These are phyloP conservation scores for Apodemia duryi DNA, from an alignment of 2,888 invertebrate species.

Conservation along the genomic window DNA sequence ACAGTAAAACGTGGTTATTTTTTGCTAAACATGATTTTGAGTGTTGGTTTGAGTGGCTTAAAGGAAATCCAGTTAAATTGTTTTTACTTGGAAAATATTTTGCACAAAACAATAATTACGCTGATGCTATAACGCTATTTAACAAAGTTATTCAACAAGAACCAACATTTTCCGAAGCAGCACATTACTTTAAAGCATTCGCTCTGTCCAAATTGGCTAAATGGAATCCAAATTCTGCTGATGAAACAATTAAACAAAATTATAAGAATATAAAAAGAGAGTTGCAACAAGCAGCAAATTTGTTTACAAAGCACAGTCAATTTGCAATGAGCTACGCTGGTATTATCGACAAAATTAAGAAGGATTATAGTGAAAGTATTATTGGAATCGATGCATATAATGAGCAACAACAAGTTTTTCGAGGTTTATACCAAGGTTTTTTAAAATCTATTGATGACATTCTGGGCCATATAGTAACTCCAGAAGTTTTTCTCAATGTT, in stretches of 20 bases:
- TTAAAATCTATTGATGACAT: constrained; percentile 18
- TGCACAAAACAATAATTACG: constrained; percentile 5
- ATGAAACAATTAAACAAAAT: background rate
- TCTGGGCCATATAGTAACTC: constrained; percentile 8
- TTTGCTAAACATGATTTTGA: background rate
- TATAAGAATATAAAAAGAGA: constrained; percentile 13
- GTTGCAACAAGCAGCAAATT: constrained; percentile 13
- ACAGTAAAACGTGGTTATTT: background rate
- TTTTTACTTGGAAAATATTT: constrained; percentile 20
- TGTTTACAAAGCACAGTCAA: constrained; percentile 8
- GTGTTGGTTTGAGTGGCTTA: constrained; percentile 17
- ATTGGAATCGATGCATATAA: constrained; percentile 19
- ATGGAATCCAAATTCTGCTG: constrained; percentile 2
- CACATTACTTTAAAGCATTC: constrained; percentile 20
- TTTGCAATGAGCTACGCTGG: constrained; percentile 16
- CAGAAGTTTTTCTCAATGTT: constrained; percentile 10
- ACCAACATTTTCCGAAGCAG: constrained; percentile 16
- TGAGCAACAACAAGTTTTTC: constrained; percentile 16
- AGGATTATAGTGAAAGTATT: constrained; percentile 14
- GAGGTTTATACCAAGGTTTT: constrained; percentile 14
- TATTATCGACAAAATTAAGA: constrained; percentile 19
- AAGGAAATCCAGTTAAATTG: constrained; percentile 16
- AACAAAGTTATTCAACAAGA: constrained; percentile 18
- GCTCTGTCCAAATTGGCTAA: constrained; percentile 13
- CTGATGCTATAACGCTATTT: constrained; percentile 14